Percentiles rank a stretch among this genome's conserved stretches.
Evolutionary conservation across 2,888 invertebrate genomes (phyloP).

Genomic region (Brachyopa scutellaris): DNA sequence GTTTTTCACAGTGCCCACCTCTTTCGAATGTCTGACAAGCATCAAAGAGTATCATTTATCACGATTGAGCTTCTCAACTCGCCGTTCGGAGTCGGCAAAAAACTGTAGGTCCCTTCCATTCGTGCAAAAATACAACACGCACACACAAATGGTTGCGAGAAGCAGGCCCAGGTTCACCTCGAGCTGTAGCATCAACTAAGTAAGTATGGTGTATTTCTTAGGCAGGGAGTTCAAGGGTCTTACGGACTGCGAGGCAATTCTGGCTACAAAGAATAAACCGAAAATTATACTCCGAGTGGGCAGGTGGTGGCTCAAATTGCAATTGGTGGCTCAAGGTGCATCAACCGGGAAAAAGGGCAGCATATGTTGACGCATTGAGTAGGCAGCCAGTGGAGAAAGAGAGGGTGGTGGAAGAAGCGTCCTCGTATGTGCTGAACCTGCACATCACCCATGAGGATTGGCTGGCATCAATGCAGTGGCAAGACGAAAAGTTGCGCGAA

Average conservation of each 20-base stretch:
- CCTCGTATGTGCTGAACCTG: neutral
- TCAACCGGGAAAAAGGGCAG: slow-evolving; percentile 9
- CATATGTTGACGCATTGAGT: slow-evolving; percentile 28
- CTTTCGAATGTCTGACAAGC: too few species aligned
- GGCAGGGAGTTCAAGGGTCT: neutral
- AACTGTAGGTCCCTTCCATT: too few species aligned
- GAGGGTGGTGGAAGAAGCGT: slow-evolving; percentile 9
- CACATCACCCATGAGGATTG: slow-evolving; percentile 15
- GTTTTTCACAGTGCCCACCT: too few species aligned
- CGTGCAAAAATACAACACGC: too few species aligned
- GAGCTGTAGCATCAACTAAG: too few species aligned
- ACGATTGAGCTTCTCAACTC: too few species aligned
- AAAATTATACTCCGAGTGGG: neutral
- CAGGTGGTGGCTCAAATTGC: slow-evolving; percentile 20
- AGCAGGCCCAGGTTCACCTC: too few species aligned
- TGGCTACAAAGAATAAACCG: slow-evolving; percentile 20
- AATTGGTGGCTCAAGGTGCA: slow-evolving; percentile 26
- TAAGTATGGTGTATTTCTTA: slow-evolving; percentile 1
- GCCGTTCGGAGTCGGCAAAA: too few species aligned
- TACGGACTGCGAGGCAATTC: slow-evolving; percentile 19
- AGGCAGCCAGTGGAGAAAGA: slow-evolving; percentile 6
- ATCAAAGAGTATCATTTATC: too few species aligned
- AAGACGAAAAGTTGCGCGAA: neutral
- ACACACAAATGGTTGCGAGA: too few species aligned
- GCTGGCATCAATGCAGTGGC: slow-evolving; percentile 27